phyloP scores from a whole-genome alignment of 1,140 invertebrate species.

The Anastatus disparis region DNA sequence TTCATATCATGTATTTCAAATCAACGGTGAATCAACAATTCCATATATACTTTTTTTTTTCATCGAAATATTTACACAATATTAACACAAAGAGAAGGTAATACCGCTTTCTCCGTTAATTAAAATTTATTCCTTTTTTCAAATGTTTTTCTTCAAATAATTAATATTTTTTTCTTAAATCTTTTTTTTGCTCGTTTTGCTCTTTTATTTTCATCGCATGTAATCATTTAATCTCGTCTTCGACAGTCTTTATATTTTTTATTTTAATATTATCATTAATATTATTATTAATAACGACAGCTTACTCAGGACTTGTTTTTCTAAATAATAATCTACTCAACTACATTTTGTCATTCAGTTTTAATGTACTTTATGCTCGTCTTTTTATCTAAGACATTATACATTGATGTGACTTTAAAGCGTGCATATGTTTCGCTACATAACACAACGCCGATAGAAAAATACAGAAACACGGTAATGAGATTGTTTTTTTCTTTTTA shows the following conservation, averaged over 20 bases:
- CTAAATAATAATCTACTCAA: too few species aligned
- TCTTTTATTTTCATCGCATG: background rate
- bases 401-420: background rate
- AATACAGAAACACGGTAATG: slow-evolving; percentile 9
- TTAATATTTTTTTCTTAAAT: too few species aligned
- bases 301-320: background rate
- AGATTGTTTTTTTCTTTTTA: too few species aligned
- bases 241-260: slow-evolving; percentile 35
- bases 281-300: slow-evolving; percentile 20
- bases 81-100: background rate
- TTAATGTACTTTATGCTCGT: slow-evolving; percentile 23
- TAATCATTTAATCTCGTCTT: slow-evolving; percentile 33
- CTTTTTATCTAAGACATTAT: slow-evolving; percentile 23
- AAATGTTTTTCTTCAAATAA: background rate
- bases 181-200: background rate
- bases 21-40: slow-evolving; percentile 59
- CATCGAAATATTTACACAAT: slow-evolving; percentile 33
- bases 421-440: background rate
- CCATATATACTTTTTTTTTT: slow-evolving; percentile 45
- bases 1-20: slow-evolving; percentile 61
- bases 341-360: slow-evolving; percentile 12
- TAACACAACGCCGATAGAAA: slow-evolving; percentile 3
- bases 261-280: slow-evolving; percentile 12
- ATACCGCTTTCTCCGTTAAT: slow-evolving; percentile 10
- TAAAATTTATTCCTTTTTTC: slow-evolving; percentile 6